Base-by-base conservation (phyloP, 2,888 invertebrate genomes). In the Chaitophorus viminalis region DNA sequence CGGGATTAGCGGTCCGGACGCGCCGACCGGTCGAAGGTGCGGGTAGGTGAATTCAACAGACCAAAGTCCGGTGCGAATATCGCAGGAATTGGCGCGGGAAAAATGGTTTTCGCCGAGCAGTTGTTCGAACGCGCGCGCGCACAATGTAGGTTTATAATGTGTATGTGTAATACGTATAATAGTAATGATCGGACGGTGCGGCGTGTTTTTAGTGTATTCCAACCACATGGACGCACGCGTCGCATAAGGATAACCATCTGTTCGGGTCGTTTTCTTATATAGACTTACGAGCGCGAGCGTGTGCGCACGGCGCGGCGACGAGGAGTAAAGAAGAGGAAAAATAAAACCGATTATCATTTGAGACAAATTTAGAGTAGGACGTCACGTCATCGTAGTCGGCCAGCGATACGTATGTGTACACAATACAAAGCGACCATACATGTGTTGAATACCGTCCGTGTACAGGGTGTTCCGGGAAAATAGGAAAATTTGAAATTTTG, bases 191-290 rank as follows among this genome's bases (percentile, higher is more conserved):
- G 65, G n/a, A n/a, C 46, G 82, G 21, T 70, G 70, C 70, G 54
- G 54, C 11, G 9, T 31, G 39, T 36, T 0, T 21, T 68, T 46
- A 39, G 81, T 46, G 54, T 78, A 54, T 68, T 72, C 79, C 86
- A 79, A 81, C 87, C 87, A 87, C 87, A 81, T 81, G 86, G 86
- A 86, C 70, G 79, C 60, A 72, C 79, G 72, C 70, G 60, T 39
- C 87, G 31, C 79, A 81, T 87, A 87, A 79, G 87, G 87, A 87
- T 65, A 87, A 81, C 87, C 87, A 87, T 87, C 87, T 87, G 87
- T 87, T 87, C 87, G 79, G 74, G 74, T 81, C 72, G 87, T 87
- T 81, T 46, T 77, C 68, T 14, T 76, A 68, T 77, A 68, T 33
- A 68, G 84, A 76, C 82, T 72, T 82, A 17, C 46, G 21, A 6